phyloP scores from a whole-genome alignment of 2,888 invertebrate species.

The Adineta ricciae region DNA sequence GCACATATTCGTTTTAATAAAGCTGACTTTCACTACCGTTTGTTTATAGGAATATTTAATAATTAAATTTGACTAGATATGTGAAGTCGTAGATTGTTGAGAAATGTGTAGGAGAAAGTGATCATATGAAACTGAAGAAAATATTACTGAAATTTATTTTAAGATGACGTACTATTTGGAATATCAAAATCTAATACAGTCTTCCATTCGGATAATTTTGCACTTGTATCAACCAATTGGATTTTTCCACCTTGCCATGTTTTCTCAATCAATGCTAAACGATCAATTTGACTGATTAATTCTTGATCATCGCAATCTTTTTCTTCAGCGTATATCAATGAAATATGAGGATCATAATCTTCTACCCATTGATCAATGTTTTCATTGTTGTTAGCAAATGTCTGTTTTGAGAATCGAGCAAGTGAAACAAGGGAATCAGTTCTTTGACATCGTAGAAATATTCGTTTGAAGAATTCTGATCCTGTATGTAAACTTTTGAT shows the following conservation, averaged over 20 bases:
- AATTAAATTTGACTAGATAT: no score
- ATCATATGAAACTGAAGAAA: no score
- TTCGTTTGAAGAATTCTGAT: not conserved
- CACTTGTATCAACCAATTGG: not conserved
- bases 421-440: not conserved
- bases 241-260: constrained; percentile 1
- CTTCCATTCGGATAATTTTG: not conserved
- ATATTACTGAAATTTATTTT: no score
- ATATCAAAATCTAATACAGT: not conserved
- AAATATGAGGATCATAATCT: not conserved
- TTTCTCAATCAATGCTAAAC: not conserved
- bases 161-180: not conserved
- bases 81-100: no score
- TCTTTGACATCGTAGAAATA: not conserved
- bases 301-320: not conserved
- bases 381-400: not conserved
- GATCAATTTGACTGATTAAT: not conserved
- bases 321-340: not conserved
- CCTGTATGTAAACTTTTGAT: not conserved
- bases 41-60: no score
- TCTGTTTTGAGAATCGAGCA: not conserved
- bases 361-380: not conserved
- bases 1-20: no score
- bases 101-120: no score
- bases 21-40: no score